Evolutionary conservation across 2,888 invertebrate species (phyloP).

Genomic region (Acleris emargana): DNA sequence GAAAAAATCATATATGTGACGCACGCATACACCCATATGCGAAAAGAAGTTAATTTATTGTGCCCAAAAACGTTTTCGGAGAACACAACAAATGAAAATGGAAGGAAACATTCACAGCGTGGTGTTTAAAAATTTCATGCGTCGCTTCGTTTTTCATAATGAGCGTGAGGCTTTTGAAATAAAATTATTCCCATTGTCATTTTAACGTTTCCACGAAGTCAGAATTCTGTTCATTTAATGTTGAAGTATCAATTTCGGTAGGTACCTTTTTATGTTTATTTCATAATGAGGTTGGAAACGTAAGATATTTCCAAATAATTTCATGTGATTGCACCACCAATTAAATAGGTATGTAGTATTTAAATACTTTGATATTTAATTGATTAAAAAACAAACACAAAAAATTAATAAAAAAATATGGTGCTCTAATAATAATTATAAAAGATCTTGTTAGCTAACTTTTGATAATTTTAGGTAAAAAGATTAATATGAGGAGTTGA

Average conservation of each 20-base stretch:
- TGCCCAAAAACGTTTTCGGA: constrained; percentile 23
- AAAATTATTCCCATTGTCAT: constrained; percentile 14
- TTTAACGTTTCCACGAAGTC: constrained; percentile 1
- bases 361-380: too few relatives aligned
- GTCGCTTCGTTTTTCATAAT: constrained; percentile 23
- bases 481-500: too few relatives aligned
- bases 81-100: constrained; percentile 26
- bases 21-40: constrained; percentile 18
- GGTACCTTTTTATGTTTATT: not conserved
- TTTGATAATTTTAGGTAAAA: too few relatives aligned
- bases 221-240: not conserved
- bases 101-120: constrained; percentile 29
- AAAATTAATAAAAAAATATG: too few relatives aligned
- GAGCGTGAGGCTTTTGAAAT: constrained; percentile 18
- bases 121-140: constrained; percentile 27
- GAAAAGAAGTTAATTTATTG: constrained; percentile 25
- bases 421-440: too few relatives aligned
- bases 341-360: too few relatives aligned
- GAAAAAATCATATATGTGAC: constrained; percentile 16
- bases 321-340: too few relatives aligned
- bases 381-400: too few relatives aligned
- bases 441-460: too few relatives aligned
- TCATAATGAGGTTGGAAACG: not conserved
- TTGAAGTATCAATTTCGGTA: constrained; percentile 2
- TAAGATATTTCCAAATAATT: too few relatives aligned